Percentiles rank a stretch among this genome's conserved stretches.
These are phyloP conservation scores for Patella depressa DNA, from an alignment of 2,888 invertebrate species.

Conservation along the genomic window DNA sequence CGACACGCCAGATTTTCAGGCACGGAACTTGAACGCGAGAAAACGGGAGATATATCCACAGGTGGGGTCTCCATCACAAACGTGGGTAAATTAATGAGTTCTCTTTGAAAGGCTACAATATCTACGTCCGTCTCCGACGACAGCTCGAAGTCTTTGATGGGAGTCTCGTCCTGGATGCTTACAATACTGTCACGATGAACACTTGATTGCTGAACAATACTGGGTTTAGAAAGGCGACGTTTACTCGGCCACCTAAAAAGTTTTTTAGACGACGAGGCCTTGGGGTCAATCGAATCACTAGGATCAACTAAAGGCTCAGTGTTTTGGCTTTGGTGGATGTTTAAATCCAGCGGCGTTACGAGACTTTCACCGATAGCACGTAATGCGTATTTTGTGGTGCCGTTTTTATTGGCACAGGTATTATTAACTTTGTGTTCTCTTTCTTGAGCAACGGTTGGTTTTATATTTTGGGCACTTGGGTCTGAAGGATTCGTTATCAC, in stretches of 20 bases:
- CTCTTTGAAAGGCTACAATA: slow-evolving; percentile 75
- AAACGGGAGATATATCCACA: slow-evolving; percentile 64
- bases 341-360: slow-evolving; percentile 64
- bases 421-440: slow-evolving; percentile 1
- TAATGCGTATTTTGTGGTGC: slow-evolving; percentile 61
- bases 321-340: slow-evolving; percentile 40
- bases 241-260: slow-evolving; percentile 71
- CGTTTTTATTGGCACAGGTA: slow-evolving; percentile 41
- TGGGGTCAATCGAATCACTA: slow-evolving; percentile 22
- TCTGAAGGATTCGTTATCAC: slow-evolving; percentile 43
- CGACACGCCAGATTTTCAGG: slow-evolving; percentile 62
- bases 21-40: slow-evolving; percentile 69
- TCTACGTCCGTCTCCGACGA: slow-evolving; percentile 68
- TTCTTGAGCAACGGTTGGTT: neutral
- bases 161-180: slow-evolving; percentile 34
- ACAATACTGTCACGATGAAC: slow-evolving; percentile 42
- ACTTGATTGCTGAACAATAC: slow-evolving; percentile 54
- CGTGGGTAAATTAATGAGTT: slow-evolving; percentile 75
- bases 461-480: slow-evolving; percentile 7
- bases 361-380: slow-evolving; percentile 67
- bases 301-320: slow-evolving; percentile 17
- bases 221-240: slow-evolving; percentile 67
- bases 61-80: slow-evolving; percentile 69
- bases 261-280: slow-evolving; percentile 33
- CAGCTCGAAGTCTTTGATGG: slow-evolving; percentile 31